Conservation (phyloP, 2,888 invertebrate species). For the Anodontia alba region DNA sequence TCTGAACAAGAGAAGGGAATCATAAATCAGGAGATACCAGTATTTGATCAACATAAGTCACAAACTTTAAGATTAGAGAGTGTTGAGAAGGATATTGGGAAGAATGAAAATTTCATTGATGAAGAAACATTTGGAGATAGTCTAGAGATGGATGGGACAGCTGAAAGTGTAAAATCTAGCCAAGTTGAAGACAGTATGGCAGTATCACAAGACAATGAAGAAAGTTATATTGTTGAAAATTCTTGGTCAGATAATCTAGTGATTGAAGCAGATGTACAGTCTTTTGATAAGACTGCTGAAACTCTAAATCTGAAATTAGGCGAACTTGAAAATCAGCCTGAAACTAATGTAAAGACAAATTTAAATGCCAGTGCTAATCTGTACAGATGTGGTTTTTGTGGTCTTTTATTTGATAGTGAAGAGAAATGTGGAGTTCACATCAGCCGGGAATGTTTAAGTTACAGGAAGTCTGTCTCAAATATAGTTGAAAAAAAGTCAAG, state of each 20-base stretch:
- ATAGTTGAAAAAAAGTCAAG: background rate
- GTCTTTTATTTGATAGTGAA: constrained; percentile 13
- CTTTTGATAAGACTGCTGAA: background rate
- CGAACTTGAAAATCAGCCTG: background rate
- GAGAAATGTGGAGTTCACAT: background rate
- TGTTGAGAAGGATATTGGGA: background rate
- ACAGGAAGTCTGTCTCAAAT: background rate
- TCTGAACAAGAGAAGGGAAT: background rate
- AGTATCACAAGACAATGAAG: background rate
- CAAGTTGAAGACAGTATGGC: background rate
- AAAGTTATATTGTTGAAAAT: background rate
- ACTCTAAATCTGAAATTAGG: background rate
- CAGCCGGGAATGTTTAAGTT: background rate
- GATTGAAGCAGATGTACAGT: background rate
- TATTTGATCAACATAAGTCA: background rate
- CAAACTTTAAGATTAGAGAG: background rate
- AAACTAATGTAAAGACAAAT: background rate
- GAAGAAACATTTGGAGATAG: background rate
- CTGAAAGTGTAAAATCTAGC: background rate
- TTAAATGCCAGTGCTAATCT: background rate
- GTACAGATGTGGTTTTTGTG: constrained; percentile 9
- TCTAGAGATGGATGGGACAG: background rate
- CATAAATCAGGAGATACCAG: background rate
- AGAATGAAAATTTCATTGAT: background rate
- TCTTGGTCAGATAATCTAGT: background rate